phyloP scores from a whole-genome alignment of 2,888 invertebrate genomes.

The Tetanocera ferruginea region DNA sequence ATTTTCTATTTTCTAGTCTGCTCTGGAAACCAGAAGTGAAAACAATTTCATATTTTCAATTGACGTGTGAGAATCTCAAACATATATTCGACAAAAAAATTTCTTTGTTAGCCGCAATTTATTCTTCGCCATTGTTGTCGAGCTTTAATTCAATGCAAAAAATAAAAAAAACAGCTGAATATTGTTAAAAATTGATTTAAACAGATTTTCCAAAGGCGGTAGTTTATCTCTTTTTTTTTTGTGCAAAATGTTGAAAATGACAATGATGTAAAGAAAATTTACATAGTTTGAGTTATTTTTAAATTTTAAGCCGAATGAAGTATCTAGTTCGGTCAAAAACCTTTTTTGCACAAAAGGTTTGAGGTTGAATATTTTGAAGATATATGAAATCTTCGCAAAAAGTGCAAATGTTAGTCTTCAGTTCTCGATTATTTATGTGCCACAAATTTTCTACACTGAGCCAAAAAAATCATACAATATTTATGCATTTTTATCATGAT shows the following conservation, averaged over 20 bases:
- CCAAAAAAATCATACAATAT: too few relatives aligned
- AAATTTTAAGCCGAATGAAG: too few relatives aligned
- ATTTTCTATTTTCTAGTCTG: background rate
- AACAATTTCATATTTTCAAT: background rate
- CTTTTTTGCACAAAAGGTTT: too few relatives aligned
- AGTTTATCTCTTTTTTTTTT: background rate
- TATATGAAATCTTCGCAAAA: too few relatives aligned
- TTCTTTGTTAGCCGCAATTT: background rate
- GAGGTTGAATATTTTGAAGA: too few relatives aligned
- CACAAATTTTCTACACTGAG: too few relatives aligned
- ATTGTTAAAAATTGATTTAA: background rate
- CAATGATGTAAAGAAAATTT: too few relatives aligned
- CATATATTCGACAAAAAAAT: background rate
- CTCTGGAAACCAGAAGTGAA: slow-evolving; percentile 34
- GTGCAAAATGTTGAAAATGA: background rate
- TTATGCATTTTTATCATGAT: too few relatives aligned
- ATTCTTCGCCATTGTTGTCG: slow-evolving; percentile 19
- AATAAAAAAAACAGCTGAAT: background rate
- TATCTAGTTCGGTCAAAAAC: too few relatives aligned
- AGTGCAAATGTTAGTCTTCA: too few relatives aligned
- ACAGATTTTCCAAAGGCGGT: background rate
- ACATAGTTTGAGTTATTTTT: too few relatives aligned
- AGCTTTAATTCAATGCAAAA: background rate
- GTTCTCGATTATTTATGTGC: too few relatives aligned
- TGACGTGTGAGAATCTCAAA: background rate